Percentiles rank a stretch among this genome's conserved stretches.
These are phyloP conservation scores for Chelonus formosanus DNA, from an alignment of 2,888 invertebrate genomes.

Conservation along the genomic window DNA sequence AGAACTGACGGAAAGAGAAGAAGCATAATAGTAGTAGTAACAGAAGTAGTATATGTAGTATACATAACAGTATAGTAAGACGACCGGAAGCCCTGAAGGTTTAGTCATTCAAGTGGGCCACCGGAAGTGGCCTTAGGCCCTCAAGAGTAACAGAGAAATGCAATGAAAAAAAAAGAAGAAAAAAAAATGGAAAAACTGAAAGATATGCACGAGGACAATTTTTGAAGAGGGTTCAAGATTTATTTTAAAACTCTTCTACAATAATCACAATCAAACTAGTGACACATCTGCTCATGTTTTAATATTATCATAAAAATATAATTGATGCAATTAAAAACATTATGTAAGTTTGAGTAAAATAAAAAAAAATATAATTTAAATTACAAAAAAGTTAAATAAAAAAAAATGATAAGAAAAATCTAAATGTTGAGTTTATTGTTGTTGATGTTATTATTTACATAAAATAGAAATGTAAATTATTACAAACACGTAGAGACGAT, in stretches of 20 bases:
- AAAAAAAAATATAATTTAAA: too few species aligned
- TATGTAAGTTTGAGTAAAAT: too few species aligned
- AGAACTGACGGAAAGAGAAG: slow-evolving; percentile 1
- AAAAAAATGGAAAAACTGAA: slow-evolving; percentile 33
- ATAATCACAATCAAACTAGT: too few species aligned
- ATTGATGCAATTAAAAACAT: too few species aligned
- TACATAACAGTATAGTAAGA: slow-evolving; percentile 7
- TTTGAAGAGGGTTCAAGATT: neutral
- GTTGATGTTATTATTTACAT: neutral
- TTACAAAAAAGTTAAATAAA: too few species aligned
- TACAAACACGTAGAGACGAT: slow-evolving; percentile 59
- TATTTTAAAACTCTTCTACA: too few species aligned
- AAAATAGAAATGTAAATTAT: slow-evolving; percentile 53
- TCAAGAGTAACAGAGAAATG: slow-evolving; percentile 1
- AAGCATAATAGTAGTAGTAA: neutral
- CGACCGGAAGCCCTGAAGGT: slow-evolving; percentile 26
- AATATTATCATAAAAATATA: too few species aligned
- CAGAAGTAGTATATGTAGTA: too few species aligned
- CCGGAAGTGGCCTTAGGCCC: slow-evolving; percentile 15
- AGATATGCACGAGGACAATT: slow-evolving; percentile 23
- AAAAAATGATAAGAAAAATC: too few species aligned
- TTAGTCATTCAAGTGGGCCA: slow-evolving; percentile 17
- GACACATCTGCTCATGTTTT: too few species aligned
- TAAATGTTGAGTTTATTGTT: too few species aligned
- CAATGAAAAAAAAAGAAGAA: neutral